Evolutionary conservation across 2,888 invertebrate species (phyloP), one percentile per base, ranked within the genome.

Genomic region (Trichogramma dendrolimi): DNA sequence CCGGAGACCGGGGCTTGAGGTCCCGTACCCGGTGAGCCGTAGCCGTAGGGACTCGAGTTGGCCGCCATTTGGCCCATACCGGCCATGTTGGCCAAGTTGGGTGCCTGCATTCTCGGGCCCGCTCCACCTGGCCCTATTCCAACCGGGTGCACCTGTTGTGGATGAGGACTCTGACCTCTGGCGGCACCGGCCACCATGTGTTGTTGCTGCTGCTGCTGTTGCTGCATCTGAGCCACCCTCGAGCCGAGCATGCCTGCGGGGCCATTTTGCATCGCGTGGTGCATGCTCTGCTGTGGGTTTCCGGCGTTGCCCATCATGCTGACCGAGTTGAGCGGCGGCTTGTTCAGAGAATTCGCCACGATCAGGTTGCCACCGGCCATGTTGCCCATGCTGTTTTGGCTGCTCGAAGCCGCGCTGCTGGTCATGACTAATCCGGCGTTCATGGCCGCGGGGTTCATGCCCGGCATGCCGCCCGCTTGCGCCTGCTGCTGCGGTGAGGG

Each of bases 361-460:
- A 91, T 87, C 71, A 87, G 82, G 56, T 89, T 88, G 58, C 89
- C 88, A 58, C 87, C 88, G 69, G 87, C 87, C 85, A 90, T 89
- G 51, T 82, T 82, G 66, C 84, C 83, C 68, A 82, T 79, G 58
- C 72, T 79, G 68, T 75, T 79, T 65, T 77, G 78, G 38, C 54
- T 61, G 39, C 39, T 61, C 44, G 27, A 84, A 73, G 88, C 86
- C 64, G 85, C 85, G 68, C 84, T 88, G 74, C 90, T 91, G 39
- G 91, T 90, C 83, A 92, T 90, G 71, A 91, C 90, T 87, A 92
- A 89, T 73, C 88, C 89, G 53, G 78, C 89, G 52, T 78, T 79
- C 76, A 79, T 77, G 62, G 73, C 75, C 47, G 75, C 75, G 41
- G 73, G 76, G 40, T 62, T 61, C 73, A 79, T 79, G 27, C 27